These are phyloP conservation scores for Diadophis punctatus DNA, from an alignment of 2,113 vertebrate genomes.

Conservation along the genomic window DNA sequence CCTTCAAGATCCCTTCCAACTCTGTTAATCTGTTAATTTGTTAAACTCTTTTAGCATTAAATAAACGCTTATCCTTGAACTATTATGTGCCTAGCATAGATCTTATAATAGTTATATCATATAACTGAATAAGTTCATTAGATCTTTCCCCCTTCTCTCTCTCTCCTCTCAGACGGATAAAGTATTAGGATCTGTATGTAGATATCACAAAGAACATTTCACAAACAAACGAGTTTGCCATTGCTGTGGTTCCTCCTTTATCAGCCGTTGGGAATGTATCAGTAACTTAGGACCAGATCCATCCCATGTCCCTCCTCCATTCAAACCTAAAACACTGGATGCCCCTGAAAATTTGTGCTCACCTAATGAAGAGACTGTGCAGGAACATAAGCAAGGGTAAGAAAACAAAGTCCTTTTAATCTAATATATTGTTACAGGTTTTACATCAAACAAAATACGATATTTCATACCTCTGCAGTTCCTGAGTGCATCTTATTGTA, in stretches of 20 bases:
- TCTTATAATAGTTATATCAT: not conserved
- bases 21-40: no score
- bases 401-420: not conserved
- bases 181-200: not conserved
- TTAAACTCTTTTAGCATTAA: not conserved
- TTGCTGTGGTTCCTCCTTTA: not conserved
- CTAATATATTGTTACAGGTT: not conserved
- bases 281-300: not conserved
- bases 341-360: not conserved
- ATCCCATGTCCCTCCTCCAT: not conserved
- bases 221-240: not conserved
- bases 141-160: not conserved
- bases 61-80: not conserved
- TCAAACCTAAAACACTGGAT: not conserved
- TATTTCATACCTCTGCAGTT: not conserved
- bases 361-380: not conserved
- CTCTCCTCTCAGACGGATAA: not conserved
- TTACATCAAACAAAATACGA: not conserved
- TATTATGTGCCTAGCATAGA: not conserved
- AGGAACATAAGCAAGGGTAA: not conserved
- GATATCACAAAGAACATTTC: not conserved
- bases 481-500: not conserved
- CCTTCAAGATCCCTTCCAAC: no score
- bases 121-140: not conserved
- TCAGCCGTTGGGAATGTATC: not conserved